Conservation (phyloP, 2,888 invertebrate species). For the Neoascia interrupta region DNA sequence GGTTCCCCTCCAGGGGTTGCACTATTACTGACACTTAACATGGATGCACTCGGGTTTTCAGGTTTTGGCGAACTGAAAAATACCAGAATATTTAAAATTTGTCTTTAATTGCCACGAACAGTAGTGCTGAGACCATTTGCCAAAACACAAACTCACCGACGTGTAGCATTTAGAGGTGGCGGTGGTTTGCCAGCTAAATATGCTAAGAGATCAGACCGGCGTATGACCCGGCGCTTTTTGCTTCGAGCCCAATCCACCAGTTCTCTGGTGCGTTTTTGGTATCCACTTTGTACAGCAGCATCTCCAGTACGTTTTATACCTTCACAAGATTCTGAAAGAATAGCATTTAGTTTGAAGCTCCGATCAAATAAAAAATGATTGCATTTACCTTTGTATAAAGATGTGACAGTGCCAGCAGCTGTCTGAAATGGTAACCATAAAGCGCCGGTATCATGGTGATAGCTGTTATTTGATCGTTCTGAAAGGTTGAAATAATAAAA, state of each 20-base stretch:
- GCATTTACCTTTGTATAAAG: constrained; percentile 86
- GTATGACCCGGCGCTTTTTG: constrained; percentile 85
- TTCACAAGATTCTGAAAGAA: constrained; percentile 87
- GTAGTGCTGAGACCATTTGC: constrained; percentile 36
- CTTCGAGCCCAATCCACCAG: constrained; percentile 88
- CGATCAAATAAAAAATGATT: background rate
- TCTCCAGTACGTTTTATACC: constrained; percentile 85
- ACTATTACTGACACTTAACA: constrained; percentile 47
- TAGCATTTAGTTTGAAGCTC: too few relatives aligned
- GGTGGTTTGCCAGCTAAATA: constrained; percentile 87
- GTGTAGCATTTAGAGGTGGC: constrained; percentile 81
- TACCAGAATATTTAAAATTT: background rate
- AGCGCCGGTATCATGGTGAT: constrained; percentile 82
- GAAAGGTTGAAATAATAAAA: too few relatives aligned
- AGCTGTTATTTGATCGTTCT: constrained; percentile 82
- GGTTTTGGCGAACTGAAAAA: constrained; percentile 77
- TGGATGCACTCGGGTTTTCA: constrained; percentile 68
- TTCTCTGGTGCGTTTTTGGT: constrained; percentile 87
- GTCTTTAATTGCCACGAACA: constrained; percentile 61
- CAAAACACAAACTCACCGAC: constrained; percentile 75
- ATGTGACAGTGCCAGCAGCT: constrained; percentile 88
- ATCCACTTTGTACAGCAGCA: constrained; percentile 86
- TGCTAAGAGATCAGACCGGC: constrained; percentile 87
- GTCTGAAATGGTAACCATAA: constrained; percentile 90
- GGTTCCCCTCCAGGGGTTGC: constrained; percentile 79